Base-by-base conservation (phyloP, 2,797 vertebrate species). In the Nannoperca australis region DNA sequence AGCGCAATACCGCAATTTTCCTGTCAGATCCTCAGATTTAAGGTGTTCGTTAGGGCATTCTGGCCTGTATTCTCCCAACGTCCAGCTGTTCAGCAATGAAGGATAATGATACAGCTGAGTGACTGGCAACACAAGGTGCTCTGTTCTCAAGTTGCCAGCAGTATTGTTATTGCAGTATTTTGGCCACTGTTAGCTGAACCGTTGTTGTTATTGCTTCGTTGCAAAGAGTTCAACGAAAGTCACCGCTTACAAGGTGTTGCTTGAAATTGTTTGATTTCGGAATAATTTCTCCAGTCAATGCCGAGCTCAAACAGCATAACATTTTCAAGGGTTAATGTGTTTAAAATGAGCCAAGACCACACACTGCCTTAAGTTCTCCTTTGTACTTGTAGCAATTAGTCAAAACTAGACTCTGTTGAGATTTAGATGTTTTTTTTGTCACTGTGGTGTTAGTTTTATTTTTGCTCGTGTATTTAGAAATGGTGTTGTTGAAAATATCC, bases 401-500 rank as follows among this genome's bases (percentile, higher is more conserved):
- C 54, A 1, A 6, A 44, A 9, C 3, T 47, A 36, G 1, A 65
- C 24, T n/a, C n/a, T n/a, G n/a, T n/a, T n/a, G n/a, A n/a, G n/a
- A n/a, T n/a, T n/a, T n/a, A n/a, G n/a, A n/a, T n/a, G n/a, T n/a
- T n/a, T 47, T 47, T 40, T 53, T 42, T 73, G 12, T 58, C 47
- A 38, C 49, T 27, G 1, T 30, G 51, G 18, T 66, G 30, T 56
- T 49, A 3, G 22, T 72, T 69, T 58, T 63, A 13, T 69, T 53
- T 45, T 12, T 30, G 8, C 27, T 27, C 18, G 3, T 65, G 20
- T 49, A 34, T 50, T 32, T 58, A 18, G 34, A 58, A 71, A 38
- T 40, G 30, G 0, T 6, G 7, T 0, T 71, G 67, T 56, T 79
- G 10, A 12, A 66, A 64, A 55, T 18, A 90, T 94, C 96, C 93